A percentile compares a stretch with the other conserved stretches of the same genome.
These are phyloP conservation scores for Caenorhabditis zanzibari DNA, from an alignment of 2,888 invertebrate genomes.

Conservation along the genomic window DNA sequence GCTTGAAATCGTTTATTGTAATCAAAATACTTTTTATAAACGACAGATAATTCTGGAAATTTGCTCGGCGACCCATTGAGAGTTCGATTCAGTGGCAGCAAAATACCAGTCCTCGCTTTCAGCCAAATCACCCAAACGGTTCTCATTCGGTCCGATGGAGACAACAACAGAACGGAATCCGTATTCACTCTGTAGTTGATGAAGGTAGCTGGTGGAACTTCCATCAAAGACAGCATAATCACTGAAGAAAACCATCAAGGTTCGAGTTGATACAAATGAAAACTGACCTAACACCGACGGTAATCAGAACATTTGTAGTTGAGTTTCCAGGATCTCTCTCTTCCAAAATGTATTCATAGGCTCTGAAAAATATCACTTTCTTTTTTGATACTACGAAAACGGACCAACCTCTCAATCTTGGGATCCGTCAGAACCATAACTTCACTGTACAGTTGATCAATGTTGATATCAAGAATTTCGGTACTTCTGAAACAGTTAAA, in stretches of 20 bases:
- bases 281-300: slow-evolving; percentile 55
- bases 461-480: slow-evolving; percentile 31
- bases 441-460: slow-evolving; percentile 37
- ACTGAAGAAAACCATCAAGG: not conserved
- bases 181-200: slow-evolving; percentile 25
- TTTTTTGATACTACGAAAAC: not conserved
- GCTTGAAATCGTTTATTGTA: too few relatives aligned
- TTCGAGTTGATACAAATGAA: too few relatives aligned
- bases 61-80: slow-evolving; percentile 57
- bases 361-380: slow-evolving; percentile 27
- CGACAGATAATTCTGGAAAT: slow-evolving; percentile 59
- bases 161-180: slow-evolving; percentile 21
- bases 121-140: slow-evolving; percentile 9
- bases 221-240: slow-evolving; percentile 13
- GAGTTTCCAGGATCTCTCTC: slow-evolving; percentile 39
- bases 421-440: slow-evolving; percentile 34
- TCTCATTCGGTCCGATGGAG: slow-evolving; percentile 20
- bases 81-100: slow-evolving; percentile 26
- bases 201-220: slow-evolving; percentile 29
- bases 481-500: slow-evolving; percentile 34
- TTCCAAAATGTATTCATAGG: slow-evolving; percentile 44
- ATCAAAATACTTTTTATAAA: too few relatives aligned
- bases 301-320: slow-evolving; percentile 36
- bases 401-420: slow-evolving; percentile 46
- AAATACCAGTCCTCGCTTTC: slow-evolving; percentile 47